A percentile compares a stretch with the other conserved stretches of the same genome.
These are phyloP conservation scores for Vipera latastei DNA, from an alignment of 2,797 vertebrate genomes.

Conservation along the genomic window DNA sequence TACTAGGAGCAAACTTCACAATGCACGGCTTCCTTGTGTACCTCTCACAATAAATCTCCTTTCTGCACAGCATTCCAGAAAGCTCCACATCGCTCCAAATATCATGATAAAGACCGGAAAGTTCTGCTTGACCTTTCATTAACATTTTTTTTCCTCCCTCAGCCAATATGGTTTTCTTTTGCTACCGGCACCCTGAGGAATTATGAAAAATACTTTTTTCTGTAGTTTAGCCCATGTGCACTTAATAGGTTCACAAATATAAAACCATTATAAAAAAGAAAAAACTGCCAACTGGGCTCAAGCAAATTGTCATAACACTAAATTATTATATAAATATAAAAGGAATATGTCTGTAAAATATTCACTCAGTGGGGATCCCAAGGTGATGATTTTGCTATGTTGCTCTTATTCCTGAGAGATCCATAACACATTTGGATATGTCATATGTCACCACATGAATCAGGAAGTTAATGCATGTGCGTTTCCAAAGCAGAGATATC, in stretches of 20 bases:
- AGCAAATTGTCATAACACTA: constrained; percentile 85
- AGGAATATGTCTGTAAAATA: constrained; percentile 84
- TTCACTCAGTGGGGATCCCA: constrained; percentile 84
- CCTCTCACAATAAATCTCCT: constrained; percentile 54
- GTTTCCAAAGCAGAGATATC: constrained; percentile 76
- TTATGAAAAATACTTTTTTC: constrained; percentile 84
- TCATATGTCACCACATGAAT: constrained; percentile 81
- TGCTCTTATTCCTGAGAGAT: constrained; percentile 83
- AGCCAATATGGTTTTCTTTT: constrained; percentile 74
- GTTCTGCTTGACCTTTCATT: constrained; percentile 81
- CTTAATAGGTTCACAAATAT: constrained; percentile 85
- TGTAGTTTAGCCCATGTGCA: constrained; percentile 80
- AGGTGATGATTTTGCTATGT: constrained; percentile 81
- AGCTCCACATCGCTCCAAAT: constrained; percentile 61
- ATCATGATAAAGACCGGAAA: constrained; percentile 69
- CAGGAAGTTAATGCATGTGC: constrained; percentile 78
- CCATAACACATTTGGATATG: constrained; percentile 80
- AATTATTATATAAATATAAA: constrained; percentile 88
- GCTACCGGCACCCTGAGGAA: constrained; percentile 78
- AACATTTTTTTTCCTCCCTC: constrained; percentile 74
- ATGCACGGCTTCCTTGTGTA: constrained; percentile 24
- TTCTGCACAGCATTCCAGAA: constrained; percentile 62
- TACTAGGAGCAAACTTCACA: not conserved
- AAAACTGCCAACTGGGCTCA: constrained; percentile 82
- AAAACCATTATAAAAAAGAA: constrained; percentile 84